phyloP scores from a whole-genome alignment of 1,140 invertebrate species.

The Zaprionus gabonicus region DNA sequence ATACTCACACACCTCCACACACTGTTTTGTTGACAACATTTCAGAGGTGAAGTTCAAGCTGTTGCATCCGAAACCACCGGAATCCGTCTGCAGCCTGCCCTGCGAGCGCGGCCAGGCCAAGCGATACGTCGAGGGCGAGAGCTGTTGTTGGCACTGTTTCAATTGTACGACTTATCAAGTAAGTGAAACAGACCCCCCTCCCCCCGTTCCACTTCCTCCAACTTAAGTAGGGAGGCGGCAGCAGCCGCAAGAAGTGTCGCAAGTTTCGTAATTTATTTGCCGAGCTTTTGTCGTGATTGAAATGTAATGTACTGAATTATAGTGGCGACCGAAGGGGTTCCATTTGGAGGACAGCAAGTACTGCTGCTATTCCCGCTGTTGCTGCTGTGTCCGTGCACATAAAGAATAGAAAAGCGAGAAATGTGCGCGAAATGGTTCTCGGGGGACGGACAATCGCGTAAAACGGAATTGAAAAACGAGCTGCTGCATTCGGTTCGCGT shows the following conservation, averaged over 20 bases:
- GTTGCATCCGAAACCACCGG: constrained; percentile 90
- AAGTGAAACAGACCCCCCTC: constrained; percentile 56
- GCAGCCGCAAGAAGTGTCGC: not conserved
- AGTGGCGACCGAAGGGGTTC: constrained; percentile 8
- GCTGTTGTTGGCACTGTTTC: constrained; percentile 98
- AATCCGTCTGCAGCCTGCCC: constrained; percentile 95
- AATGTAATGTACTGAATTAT: constrained; percentile 47
- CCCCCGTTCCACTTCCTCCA: not conserved
- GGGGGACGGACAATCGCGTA: not conserved
- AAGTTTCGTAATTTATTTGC: constrained; percentile 72
- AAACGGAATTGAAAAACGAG: constrained; percentile 32
- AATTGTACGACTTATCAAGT: constrained; percentile 97
- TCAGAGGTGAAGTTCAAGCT: constrained; percentile 93
- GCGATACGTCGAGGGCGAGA: constrained; percentile 95
- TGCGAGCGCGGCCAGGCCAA: constrained; percentile 95
- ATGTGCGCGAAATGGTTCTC: constrained; percentile 3
- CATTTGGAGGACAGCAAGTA: not conserved
- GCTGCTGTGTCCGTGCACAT: constrained; percentile 2
- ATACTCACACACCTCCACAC: not conserved
- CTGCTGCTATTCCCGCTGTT: not conserved
- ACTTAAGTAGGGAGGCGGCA: constrained; percentile 1
- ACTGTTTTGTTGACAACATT: constrained; percentile 7
- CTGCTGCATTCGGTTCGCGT: constrained; percentile 20
- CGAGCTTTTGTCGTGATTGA: constrained; percentile 63
- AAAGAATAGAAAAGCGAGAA: not conserved